Evolutionary conservation across 2,113 vertebrate species (phyloP), one percentile per base, ranked within the genome.

Genomic region (Vicugna pacos): DNA sequence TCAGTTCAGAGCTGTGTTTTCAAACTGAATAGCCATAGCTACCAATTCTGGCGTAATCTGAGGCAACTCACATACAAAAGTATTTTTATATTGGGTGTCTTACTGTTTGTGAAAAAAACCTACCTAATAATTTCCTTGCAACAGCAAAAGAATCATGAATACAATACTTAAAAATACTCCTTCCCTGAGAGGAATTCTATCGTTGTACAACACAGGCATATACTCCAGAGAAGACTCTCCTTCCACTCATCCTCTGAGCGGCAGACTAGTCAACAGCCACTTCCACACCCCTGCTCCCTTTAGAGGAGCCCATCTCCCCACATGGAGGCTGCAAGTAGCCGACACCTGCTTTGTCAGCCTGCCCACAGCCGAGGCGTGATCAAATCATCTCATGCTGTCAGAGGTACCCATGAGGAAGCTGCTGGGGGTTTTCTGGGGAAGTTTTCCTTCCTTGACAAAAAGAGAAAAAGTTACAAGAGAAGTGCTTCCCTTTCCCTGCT

Each of bases 401-500:
- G 70, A 93, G 65, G 35, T n/a, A 85, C 8, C 38, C 10, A 77
- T 60, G 62, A 97, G 32, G 69, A 97, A 95, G 48, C 38, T 81
- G 35, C 52, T 72, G 46, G n/a, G 85, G 28, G 2, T 76, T 96
- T 83, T 76, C 83, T 65, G 42, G 38, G 24, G 60, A 91, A 91
- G 70, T 72, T 82, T 89, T 86, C 82, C 64, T 89, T 95, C 28
- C 38, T 13, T 75, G 24, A 79, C 93, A 82, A 93, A 93, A 84
- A 91, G 77, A 42, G 42, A 11, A 26, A 93, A 7, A 91, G 28
- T 73, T 81, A 46, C 24, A 85, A 91, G 72, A 93, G 16, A 89
- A 86, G 62, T 30, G 30, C 7, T 82, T 42, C 52, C 28, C 69
- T 70, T 64, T 77, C 46, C 72, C 12, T 90, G 80, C 2, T 81